A percentile compares a stretch with the other conserved stretches of the same genome.
These are phyloP conservation scores for Polyommatus icarus DNA, from an alignment of 2,888 invertebrate genomes.

Conservation along the genomic window DNA sequence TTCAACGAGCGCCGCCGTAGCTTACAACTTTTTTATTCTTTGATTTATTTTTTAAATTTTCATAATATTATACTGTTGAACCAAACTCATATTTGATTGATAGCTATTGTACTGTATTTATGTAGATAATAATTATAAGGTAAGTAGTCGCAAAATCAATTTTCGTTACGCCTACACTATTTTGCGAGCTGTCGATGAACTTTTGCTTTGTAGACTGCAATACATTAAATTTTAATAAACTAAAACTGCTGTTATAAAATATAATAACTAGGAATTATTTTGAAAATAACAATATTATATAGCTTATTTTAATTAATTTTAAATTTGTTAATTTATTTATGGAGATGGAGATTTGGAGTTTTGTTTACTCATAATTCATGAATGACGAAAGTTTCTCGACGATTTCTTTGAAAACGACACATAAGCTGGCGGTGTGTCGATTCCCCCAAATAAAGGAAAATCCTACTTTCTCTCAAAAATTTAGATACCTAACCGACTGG, in stretches of 20 bases:
- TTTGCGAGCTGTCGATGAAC: not conserved
- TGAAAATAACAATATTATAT: no score
- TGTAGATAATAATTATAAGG: not conserved
- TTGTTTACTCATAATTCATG: not conserved
- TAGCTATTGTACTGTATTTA: not conserved
- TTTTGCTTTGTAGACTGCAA: not conserved
- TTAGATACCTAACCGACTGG: not conserved
- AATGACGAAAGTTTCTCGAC: not conserved
- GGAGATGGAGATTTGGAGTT: not conserved
- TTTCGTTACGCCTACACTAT: not conserved
- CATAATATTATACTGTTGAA: not conserved
- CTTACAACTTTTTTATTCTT: not conserved
- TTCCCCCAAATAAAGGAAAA: not conserved
- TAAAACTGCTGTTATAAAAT: no score
- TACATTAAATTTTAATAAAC: not conserved
- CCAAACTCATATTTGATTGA: not conserved
- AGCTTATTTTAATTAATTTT: no score
- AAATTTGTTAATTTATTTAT: not conserved
- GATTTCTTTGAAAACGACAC: not conserved
- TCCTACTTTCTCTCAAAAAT: conserved; percentile 17
- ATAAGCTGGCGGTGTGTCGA: not conserved
- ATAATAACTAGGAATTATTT: no score
- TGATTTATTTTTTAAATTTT: not conserved
- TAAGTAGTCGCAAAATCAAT: not conserved
- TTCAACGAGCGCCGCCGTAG: conserved; percentile 10